Conservation (phyloP, 2,113 vertebrate genomes). For the Erinaceus europaeus region DNA sequence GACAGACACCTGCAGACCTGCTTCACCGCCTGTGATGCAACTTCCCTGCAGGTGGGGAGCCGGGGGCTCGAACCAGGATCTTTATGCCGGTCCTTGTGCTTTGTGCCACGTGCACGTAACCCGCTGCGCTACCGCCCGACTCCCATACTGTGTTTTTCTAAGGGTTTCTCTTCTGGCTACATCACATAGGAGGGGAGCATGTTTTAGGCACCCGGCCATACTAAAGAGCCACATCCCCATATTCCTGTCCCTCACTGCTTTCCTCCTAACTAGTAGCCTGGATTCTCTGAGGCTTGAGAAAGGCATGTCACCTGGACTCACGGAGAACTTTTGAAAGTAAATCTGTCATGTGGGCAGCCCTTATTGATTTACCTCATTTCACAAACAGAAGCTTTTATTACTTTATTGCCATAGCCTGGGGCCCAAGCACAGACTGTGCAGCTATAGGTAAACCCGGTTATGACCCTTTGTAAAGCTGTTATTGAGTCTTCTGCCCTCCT, state of each 20-base stretch:
- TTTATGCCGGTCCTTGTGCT: neutral
- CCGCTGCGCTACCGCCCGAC: too few species aligned
- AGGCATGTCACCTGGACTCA: neutral
- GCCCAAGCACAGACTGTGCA: slow-evolving; percentile 51
- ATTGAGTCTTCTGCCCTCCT: slow-evolving; percentile 65
- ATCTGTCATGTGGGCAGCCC: slow-evolving; percentile 1
- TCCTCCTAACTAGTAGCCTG: neutral
- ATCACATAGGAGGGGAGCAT: neutral
- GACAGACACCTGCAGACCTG: too few species aligned
- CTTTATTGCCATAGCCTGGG: slow-evolving; percentile 54
- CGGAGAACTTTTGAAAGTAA: neutral
- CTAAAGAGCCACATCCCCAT: neutral
- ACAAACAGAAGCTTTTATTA: slow-evolving; percentile 49
- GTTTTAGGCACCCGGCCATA: neutral
- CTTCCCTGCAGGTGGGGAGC: too few species aligned
- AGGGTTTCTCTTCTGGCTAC: neutral
- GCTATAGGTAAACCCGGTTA: slow-evolving; percentile 68
- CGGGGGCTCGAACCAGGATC: too few species aligned
- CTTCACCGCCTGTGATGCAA: too few species aligned
- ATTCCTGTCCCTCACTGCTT: neutral
- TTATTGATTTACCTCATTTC: slow-evolving; percentile 54
- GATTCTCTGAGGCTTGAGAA: neutral
- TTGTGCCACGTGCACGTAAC: neutral
- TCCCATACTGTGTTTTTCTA: too few species aligned
- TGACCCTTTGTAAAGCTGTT: slow-evolving; percentile 48